Evolutionary conservation across 2,888 invertebrate species (phyloP).

Genomic region (Charanyca ferruginea): DNA sequence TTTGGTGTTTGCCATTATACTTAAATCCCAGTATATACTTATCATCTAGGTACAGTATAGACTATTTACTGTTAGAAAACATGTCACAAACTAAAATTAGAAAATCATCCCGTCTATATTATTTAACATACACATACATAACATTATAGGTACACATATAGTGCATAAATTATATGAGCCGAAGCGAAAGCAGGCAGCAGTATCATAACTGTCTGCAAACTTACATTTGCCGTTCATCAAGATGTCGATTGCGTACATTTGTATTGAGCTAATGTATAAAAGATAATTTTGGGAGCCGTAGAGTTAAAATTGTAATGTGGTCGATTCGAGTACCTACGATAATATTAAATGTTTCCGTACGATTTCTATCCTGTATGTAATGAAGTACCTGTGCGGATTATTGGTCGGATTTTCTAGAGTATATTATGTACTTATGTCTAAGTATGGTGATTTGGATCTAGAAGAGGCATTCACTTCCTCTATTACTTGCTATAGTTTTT

Average conservation of each 20-base stretch:
- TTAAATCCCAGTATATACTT: background rate
- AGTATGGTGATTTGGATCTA: conserved; percentile 5
- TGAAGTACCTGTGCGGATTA: conserved; percentile 30
- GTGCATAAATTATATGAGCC: conserved; percentile 54
- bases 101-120: conserved; percentile 33
- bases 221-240: conserved; percentile 43
- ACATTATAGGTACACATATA: conserved; percentile 32
- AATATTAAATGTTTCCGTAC: conserved; percentile 64
- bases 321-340: conserved; percentile 55
- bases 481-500: background rate
- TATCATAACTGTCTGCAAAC: conserved; percentile 44
- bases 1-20: background rate
- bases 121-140: conserved; percentile 43
- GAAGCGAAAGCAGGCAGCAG: conserved; percentile 55
- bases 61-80: background rate
- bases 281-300: conserved; percentile 23
- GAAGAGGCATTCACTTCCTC: background rate
- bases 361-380: conserved; percentile 69
- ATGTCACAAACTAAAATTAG: conserved; percentile 20
- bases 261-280: conserved; percentile 8
- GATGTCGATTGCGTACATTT: conserved; percentile 27
- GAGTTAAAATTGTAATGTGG: conserved; percentile 29
- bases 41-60: background rate
- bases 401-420: conserved; percentile 37
- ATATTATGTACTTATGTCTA: conserved; percentile 1